These are phyloP conservation scores for Pleuronectes platessa DNA, from an alignment of 2,113 vertebrate genomes.

Conservation along the genomic window DNA sequence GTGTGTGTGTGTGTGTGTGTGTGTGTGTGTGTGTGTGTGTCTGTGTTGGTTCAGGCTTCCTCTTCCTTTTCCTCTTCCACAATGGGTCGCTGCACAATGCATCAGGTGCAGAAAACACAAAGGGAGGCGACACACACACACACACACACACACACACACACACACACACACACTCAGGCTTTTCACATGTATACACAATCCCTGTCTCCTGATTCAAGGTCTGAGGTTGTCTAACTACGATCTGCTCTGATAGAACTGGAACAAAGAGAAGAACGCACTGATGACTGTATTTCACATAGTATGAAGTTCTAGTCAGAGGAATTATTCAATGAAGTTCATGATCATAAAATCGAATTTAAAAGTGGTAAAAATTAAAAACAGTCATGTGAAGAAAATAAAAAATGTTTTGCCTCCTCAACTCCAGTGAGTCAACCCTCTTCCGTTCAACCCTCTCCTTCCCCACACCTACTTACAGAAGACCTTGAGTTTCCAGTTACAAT, in stretches of 20 bases:
- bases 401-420: too few relatives aligned
- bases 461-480: too few relatives aligned
- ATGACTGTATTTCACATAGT: background rate
- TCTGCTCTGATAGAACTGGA: slow-evolving; percentile 42
- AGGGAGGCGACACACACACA: slow-evolving; percentile 46
- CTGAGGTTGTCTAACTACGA: slow-evolving; percentile 41
- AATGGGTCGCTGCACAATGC: background rate
- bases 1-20: too few relatives aligned
- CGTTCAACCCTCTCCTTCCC: too few relatives aligned
- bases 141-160: background rate
- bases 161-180: background rate
- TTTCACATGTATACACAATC: background rate
- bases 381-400: too few relatives aligned
- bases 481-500: too few relatives aligned
- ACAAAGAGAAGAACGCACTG: slow-evolving; percentile 31
- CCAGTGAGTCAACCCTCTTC: too few relatives aligned
- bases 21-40: background rate
- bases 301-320: background rate
- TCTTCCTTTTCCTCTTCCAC: too few relatives aligned
- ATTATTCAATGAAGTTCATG: too few relatives aligned
- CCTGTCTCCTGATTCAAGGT: slow-evolving; percentile 64
- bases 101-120: background rate
- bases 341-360: too few relatives aligned
- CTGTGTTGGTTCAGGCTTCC: background rate
- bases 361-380: too few relatives aligned